Evolutionary conservation across 2,888 invertebrate genomes (phyloP).

Genomic region (Pandemis cinnamomeana): DNA sequence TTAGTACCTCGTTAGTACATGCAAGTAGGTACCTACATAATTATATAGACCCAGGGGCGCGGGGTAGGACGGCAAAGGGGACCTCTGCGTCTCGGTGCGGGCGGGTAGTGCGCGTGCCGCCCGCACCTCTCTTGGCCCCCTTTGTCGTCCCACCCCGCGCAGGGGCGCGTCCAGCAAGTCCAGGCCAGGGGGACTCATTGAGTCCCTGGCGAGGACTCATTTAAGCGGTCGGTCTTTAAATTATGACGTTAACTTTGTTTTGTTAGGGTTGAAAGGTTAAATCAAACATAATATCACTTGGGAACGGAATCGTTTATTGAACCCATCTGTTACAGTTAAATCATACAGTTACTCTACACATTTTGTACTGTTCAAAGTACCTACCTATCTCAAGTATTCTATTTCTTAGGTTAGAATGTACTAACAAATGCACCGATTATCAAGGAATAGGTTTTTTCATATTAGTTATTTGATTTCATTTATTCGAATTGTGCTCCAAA

Average conservation of each 20-base stretch:
- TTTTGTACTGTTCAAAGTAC: slow-evolving; percentile 84
- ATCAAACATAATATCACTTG: slow-evolving; percentile 70
- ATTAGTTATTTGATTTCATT: slow-evolving; percentile 47
- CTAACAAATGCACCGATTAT: slow-evolving; percentile 74
- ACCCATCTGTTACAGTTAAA: slow-evolving; percentile 83
- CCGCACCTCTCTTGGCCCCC: too few relatives aligned
- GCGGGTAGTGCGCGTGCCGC: too few relatives aligned
- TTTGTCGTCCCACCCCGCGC: too few relatives aligned
- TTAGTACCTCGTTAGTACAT: too few relatives aligned
- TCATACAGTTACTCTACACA: slow-evolving; percentile 80
- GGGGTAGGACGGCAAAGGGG: too few relatives aligned
- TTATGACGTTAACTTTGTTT: not conserved
- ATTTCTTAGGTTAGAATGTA: slow-evolving; percentile 73
- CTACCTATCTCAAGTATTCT: slow-evolving; percentile 78
- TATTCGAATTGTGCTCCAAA: slow-evolving; percentile 64
- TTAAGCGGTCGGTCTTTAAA: too few relatives aligned
- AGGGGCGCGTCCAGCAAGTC: too few relatives aligned
- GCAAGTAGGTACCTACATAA: too few relatives aligned
- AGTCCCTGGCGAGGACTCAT: too few relatives aligned
- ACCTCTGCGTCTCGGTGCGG: too few relatives aligned
- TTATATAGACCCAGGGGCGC: too few relatives aligned
- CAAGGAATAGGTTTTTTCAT: slow-evolving; percentile 54
- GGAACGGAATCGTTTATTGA: slow-evolving; percentile 84
- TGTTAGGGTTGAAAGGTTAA: slow-evolving; percentile 39
- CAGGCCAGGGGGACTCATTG: too few relatives aligned